Percentiles rank a stretch among this genome's conserved stretches.
Evolutionary conservation across 2,888 invertebrate genomes (phyloP).

Genomic region (Epicampocera succincta): DNA sequence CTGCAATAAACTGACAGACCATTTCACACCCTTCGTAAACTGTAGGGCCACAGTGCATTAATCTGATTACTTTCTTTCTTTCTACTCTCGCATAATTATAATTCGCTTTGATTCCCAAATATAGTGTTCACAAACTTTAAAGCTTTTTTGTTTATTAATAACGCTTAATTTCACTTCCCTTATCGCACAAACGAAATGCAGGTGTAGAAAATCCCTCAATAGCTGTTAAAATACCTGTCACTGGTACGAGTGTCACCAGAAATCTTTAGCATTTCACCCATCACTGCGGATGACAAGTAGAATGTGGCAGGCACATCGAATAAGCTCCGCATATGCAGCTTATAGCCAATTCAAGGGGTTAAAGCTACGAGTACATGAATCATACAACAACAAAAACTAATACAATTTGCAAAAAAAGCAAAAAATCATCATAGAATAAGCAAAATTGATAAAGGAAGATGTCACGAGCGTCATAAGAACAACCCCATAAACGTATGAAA

Average conservation of each 20-base stretch:
- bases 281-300: conserved; percentile 29
- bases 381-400: neutral
- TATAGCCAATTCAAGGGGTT: conserved; percentile 57
- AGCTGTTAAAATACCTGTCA: conserved; percentile 56
- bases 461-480: conserved; percentile 49
- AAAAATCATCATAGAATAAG: conserved; percentile 17
- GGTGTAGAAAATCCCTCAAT: conserved; percentile 51
- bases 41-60: no score
- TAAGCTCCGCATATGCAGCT: conserved; percentile 56
- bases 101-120: no score
- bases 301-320: conserved; percentile 53
- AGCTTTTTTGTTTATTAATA: neutral
- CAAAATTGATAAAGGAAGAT: conserved; percentile 45
- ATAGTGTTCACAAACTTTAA: neutral
- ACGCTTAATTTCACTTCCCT: neutral
- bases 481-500: conserved; percentile 67
- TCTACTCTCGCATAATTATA: no score
- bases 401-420: conserved; percentile 32
- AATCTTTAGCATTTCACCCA: conserved; percentile 63
- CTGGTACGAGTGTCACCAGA: conserved; percentile 58
- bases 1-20: no score
- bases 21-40: no score
- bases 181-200: conserved; percentile 7
- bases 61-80: no score
- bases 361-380: conserved; percentile 19